Conservation (phyloP, 2,888 invertebrate genomes). For the Drosophila glabriapex region DNA sequence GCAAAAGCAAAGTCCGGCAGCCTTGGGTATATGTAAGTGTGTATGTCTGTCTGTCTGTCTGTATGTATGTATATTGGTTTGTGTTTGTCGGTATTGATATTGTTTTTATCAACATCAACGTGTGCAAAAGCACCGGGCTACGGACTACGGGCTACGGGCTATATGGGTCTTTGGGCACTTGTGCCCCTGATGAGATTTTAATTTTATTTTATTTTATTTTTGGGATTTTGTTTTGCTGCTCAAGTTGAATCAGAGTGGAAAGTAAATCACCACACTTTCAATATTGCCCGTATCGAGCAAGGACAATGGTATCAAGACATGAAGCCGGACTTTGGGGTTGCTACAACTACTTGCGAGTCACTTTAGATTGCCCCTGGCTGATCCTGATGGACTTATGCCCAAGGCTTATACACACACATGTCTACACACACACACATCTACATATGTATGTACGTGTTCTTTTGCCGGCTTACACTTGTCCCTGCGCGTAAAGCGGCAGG, state of each 20-base stretch:
- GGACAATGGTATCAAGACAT: constrained; percentile 52
- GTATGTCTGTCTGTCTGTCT: constrained; percentile 25
- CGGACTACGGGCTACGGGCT: constrained; percentile 7
- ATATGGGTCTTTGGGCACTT: constrained; percentile 57
- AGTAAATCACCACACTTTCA: constrained; percentile 78
- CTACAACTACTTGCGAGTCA: constrained; percentile 46
- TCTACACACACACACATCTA: constrained; percentile 17
- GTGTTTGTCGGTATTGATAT: constrained; percentile 64
- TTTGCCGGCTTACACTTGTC: constrained; percentile 77
- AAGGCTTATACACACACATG: constrained; percentile 39
- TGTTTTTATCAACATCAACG: constrained; percentile 75
- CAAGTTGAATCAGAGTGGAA: constrained; percentile 48
- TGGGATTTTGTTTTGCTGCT: constrained; percentile 58
- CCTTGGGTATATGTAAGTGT: constrained; percentile 18
- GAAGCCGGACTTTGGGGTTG: constrained; percentile 49
- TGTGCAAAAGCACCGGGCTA: constrained; percentile 42
- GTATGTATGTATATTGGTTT: background rate
- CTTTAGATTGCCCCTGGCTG: constrained; percentile 65
- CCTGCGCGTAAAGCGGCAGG: constrained; percentile 39
- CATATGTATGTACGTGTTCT: constrained; percentile 41
- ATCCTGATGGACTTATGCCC: constrained; percentile 71
- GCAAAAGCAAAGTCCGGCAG: constrained; percentile 30
- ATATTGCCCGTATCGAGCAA: constrained; percentile 62
- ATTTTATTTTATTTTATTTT: constrained; percentile 71
- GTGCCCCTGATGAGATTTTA: constrained; percentile 80